Evolutionary conservation across 2,113 vertebrate genomes (phyloP).

Genomic region (Pica pica): DNA sequence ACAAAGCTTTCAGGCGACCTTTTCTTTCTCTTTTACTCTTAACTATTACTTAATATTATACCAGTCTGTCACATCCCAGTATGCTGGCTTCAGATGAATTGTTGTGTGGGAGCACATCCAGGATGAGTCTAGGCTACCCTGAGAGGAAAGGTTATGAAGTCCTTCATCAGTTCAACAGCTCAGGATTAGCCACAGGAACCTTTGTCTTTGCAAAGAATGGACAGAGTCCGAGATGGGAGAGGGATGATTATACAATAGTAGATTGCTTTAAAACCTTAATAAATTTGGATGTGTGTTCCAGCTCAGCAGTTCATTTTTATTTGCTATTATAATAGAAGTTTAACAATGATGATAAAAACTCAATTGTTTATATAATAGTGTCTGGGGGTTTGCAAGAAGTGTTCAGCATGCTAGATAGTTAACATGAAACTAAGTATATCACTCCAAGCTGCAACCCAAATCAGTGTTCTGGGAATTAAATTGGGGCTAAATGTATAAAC

Average conservation of each 20-base stretch:
- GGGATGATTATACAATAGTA: background rate
- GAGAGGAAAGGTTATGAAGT: background rate
- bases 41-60: background rate
- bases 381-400: background rate
- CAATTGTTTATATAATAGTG: background rate
- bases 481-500: background rate
- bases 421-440: background rate
- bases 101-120: background rate
- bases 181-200: background rate
- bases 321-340: background rate
- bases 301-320: background rate
- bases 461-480: background rate
- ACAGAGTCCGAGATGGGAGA: background rate
- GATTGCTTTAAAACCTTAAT: background rate
- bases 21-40: background rate
- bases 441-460: background rate
- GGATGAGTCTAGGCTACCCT: background rate
- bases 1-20: background rate
- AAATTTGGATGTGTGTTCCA: background rate
- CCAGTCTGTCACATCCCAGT: background rate
- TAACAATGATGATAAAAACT: background rate
- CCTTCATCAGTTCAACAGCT: background rate
- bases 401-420: background rate
- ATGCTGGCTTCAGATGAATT: background rate
- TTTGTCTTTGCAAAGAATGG: background rate